phyloP scores from a whole-genome alignment of 2,888 invertebrate species.

The Steromphala cineraria region DNA sequence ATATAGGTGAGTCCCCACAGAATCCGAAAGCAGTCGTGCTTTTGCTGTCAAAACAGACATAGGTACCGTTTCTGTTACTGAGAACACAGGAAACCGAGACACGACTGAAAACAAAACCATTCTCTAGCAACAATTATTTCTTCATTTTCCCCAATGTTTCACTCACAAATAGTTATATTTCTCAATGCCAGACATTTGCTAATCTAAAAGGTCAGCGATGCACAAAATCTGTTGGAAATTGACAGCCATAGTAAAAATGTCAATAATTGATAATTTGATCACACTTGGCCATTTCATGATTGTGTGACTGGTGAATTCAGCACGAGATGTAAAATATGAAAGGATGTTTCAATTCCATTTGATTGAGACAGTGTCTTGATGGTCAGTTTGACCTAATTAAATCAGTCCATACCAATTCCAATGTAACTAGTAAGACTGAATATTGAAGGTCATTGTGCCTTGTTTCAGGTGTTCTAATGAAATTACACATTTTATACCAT shows the following conservation, averaged over 20 bases:
- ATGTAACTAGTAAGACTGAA: not conserved
- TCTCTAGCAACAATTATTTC: no score
- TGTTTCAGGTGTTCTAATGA: not conserved
- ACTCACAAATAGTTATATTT: no score
- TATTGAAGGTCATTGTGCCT: slow-evolving; percentile 1
- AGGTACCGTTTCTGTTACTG: not conserved
- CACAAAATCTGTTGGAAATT: not conserved
- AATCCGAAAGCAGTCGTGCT: not conserved
- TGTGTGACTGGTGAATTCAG: not conserved
- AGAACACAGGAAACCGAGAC: not conserved
- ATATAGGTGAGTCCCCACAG: slow-evolving; percentile 9
- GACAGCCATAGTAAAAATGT: slow-evolving; percentile 13
- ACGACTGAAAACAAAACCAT: no score
- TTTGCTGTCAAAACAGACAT: not conserved
- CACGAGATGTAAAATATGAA: not conserved
- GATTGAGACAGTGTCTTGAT: no score
- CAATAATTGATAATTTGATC: slow-evolving; percentile 20
- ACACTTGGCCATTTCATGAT: not conserved
- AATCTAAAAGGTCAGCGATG: no score
- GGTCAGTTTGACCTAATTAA: no score
- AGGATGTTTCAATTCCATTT: no score
- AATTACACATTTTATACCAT: no score
- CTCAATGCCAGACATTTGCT: no score
- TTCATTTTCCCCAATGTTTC: no score
- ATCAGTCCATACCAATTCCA: not conserved